Conservation (phyloP, 2,888 invertebrate species). For the Hyposoter didymator region DNA sequence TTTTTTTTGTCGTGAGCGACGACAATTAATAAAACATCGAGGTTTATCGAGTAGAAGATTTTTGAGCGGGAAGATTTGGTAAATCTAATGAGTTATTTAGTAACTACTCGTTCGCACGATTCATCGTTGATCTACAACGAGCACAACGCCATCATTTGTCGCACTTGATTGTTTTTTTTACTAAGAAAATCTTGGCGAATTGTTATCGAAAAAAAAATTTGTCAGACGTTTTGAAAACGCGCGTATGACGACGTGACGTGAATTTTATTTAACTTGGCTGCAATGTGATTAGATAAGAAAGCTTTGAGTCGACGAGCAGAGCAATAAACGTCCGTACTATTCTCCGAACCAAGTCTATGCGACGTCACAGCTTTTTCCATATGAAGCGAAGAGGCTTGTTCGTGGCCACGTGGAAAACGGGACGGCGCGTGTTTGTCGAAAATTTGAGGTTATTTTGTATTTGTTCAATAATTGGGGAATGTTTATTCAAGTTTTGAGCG, state of each 20-base stretch:
- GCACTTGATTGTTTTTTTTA: background rate
- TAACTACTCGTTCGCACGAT: background rate
- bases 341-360: background rate
- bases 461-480: background rate
- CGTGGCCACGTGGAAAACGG: slow-evolving; percentile 2
- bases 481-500: background rate
- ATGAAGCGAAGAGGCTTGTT: background rate
- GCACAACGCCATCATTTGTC: background rate
- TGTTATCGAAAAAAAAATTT: background rate
- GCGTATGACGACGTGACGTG: background rate
- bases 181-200: background rate
- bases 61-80: background rate
- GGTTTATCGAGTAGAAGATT: background rate
- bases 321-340: background rate
- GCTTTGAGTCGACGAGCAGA: background rate
- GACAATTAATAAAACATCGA: background rate
- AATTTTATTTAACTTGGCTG: background rate
- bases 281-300: slow-evolving; percentile 3
- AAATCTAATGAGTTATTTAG: too few species aligned
- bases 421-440: slow-evolving; percentile 11
- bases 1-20: background rate
- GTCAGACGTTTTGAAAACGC: background rate
- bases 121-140: background rate
- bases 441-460: slow-evolving; percentile 20
- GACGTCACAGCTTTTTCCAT: too few species aligned